Percentiles rank a stretch among this genome's conserved stretches.
Evolutionary conservation across 2,113 vertebrate genomes (phyloP).

Genomic region (Gymnarchus niloticus): DNA sequence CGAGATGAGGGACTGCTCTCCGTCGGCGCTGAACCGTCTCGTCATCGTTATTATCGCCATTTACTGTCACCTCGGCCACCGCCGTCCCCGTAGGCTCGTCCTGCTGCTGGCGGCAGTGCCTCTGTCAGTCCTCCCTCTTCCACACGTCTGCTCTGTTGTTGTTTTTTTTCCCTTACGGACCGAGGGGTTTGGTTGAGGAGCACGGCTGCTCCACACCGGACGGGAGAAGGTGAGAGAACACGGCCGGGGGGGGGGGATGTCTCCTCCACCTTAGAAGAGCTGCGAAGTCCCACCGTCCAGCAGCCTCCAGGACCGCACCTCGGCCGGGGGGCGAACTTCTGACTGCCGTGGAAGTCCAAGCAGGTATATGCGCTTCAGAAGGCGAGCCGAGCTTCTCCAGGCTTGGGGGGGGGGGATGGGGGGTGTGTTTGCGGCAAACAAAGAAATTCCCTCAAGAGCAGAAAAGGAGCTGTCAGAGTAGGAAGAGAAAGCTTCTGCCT

Average conservation of each 20-base stretch:
- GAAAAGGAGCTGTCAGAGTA: neutral
- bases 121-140: neutral
- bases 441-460: neutral
- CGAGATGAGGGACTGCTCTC: neutral
- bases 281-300: neutral
- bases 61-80: neutral
- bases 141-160: neutral
- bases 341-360: neutral
- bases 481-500: neutral
- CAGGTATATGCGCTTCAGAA: neutral
- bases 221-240: neutral
- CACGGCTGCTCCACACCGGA: neutral
- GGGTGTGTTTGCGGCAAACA: neutral
- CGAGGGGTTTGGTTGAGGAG: conserved; percentile 9
- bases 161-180: neutral
- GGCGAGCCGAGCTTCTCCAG: neutral
- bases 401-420: neutral
- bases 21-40: neutral
- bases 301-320: neutral
- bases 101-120: neutral
- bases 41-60: neutral
- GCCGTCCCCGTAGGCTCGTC: neutral
- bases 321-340: neutral
- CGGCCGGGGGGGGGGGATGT: conserved; percentile 17
- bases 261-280: neutral